Conservation (phyloP, 2,888 invertebrate genomes). For the Liopterus haemorrhoidalis region DNA sequence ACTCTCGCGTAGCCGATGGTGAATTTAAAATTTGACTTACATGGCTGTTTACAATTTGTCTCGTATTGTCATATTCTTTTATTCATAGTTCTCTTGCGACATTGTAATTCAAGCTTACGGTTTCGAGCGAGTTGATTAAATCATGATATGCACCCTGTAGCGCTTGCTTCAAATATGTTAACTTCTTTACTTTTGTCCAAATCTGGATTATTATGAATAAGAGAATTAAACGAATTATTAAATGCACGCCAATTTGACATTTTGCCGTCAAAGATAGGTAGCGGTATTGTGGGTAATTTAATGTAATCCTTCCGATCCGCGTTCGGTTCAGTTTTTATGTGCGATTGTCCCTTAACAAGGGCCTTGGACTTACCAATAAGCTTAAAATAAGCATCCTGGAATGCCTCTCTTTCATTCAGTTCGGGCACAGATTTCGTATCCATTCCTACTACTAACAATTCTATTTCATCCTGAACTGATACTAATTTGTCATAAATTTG, state of each 20-base stretch:
- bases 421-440: too few relatives aligned
- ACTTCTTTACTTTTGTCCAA: slow-evolving; percentile 28
- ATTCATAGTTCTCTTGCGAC: slow-evolving; percentile 28
- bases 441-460: too few relatives aligned
- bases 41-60: slow-evolving; percentile 29
- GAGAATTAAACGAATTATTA: slow-evolving; percentile 27
- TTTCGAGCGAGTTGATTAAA: slow-evolving; percentile 25
- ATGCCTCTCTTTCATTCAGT: too few relatives aligned
- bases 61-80: slow-evolving; percentile 27
- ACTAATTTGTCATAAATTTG: too few relatives aligned
- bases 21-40: slow-evolving; percentile 25
- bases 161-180: slow-evolving; percentile 28
- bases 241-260: slow-evolving; percentile 27
- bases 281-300: slow-evolving; percentile 26
- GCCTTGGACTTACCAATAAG: too few relatives aligned
- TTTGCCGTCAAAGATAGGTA: slow-evolving; percentile 29
- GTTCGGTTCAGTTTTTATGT: too few relatives aligned
- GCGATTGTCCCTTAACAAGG: too few relatives aligned
- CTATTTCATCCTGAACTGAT: too few relatives aligned
- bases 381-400: too few relatives aligned
- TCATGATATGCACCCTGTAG: slow-evolving; percentile 27
- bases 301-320: too few relatives aligned
- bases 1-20: slow-evolving; percentile 18
- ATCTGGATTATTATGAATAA: slow-evolving; percentile 28
- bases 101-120: slow-evolving; percentile 27